These are phyloP conservation scores for Frankliniella intonsa DNA, from an alignment of 2,888 invertebrate species.

Conservation along the genomic window DNA sequence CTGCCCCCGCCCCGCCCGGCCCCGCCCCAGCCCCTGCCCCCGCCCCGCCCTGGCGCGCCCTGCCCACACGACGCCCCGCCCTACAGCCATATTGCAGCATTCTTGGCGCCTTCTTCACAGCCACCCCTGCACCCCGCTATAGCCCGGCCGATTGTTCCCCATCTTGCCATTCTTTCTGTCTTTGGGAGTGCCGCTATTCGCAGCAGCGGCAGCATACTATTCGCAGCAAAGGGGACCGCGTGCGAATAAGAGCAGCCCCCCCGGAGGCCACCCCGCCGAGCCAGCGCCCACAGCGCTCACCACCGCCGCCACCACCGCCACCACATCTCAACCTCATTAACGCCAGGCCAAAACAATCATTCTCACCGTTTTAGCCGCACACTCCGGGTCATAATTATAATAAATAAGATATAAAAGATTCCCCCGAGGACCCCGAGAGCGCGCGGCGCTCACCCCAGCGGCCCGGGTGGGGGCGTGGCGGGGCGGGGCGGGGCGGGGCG, in stretches of 20 bases:
- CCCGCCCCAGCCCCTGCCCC: not conserved
- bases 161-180: constrained; percentile 24
- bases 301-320: not conserved
- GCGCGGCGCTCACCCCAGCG: too few species aligned
- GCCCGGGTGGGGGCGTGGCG: too few species aligned
- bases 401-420: constrained; percentile 27
- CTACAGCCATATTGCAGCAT: constrained; percentile 2
- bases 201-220: not conserved
- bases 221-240: not conserved
- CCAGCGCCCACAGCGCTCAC: too few species aligned
- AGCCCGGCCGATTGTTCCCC: constrained; percentile 15
- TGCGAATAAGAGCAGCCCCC: not conserved
- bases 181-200: not conserved
- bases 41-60: not conserved
- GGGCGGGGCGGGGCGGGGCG: not conserved
- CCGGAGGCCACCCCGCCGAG: too few species aligned
- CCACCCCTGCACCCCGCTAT: not conserved
- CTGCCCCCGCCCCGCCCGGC: not conserved
- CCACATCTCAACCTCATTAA: constrained; percentile 20
- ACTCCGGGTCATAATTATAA: constrained; percentile 24
- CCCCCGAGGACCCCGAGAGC: not conserved
- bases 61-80: too few species aligned
- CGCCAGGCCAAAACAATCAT: constrained; percentile 26
- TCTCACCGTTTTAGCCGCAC: constrained; percentile 24
- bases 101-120: not conserved